Evolutionary conservation across 2,888 invertebrate species (phyloP).

Genomic region (Agrotis exclamationis): DNA sequence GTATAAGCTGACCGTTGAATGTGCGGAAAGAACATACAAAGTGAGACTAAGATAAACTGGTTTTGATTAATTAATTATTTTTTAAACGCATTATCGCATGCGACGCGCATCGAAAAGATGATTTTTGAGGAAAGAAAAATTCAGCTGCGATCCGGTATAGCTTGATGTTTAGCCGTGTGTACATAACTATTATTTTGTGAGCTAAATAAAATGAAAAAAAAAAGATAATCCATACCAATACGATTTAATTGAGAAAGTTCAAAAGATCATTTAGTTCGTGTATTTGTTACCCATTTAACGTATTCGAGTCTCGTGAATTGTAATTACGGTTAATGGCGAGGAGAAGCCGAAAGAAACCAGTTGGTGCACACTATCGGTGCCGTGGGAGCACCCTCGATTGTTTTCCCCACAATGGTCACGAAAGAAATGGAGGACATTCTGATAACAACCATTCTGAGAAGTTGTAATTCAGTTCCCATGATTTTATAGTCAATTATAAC

Average conservation of each 20-base stretch:
- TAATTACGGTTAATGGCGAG: constrained; percentile 52
- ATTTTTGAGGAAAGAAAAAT: too few species aligned
- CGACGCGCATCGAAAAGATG: too few species aligned
- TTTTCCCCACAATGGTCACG: constrained; percentile 67
- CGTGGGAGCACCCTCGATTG: constrained; percentile 74
- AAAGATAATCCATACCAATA: too few species aligned
- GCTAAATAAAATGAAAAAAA: too few species aligned
- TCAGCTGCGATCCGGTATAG: too few species aligned
- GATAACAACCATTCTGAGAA: constrained; percentile 34
- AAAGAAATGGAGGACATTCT: constrained; percentile 71
- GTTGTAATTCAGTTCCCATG: constrained; percentile 38
- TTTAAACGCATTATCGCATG: too few species aligned
- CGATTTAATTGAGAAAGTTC: neutral
- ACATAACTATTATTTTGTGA: too few species aligned
- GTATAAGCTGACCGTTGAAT: too few species aligned
- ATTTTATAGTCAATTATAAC: constrained; percentile 22
- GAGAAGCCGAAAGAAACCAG: constrained; percentile 59
- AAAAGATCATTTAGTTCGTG: constrained; percentile 35
- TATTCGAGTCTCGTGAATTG: constrained; percentile 41
- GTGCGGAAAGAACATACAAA: too few species aligned
- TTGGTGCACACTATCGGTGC: constrained; percentile 63
- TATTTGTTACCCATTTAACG: constrained; percentile 46
- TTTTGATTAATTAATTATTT: too few species aligned
- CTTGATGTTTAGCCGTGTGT: too few species aligned
- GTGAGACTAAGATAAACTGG: too few species aligned